phyloP scores from a whole-genome alignment of 2,888 invertebrate species.

The Scaptomyza tumidula region DNA sequence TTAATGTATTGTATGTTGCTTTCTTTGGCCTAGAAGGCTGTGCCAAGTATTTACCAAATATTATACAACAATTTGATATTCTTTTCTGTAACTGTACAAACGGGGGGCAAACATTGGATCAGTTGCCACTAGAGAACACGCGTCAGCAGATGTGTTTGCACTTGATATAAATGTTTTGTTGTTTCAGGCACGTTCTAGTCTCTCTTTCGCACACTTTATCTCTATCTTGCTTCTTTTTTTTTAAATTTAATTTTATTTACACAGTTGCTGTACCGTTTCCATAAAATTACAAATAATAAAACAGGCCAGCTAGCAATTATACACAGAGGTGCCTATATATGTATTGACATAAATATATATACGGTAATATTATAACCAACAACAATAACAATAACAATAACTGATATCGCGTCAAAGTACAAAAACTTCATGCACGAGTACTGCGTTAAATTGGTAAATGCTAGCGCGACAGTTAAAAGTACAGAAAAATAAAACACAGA shows the following conservation, averaged over 20 bases:
- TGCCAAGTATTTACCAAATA: conserved; percentile 40
- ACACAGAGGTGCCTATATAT: conserved; percentile 30
- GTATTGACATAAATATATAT: conserved; percentile 16
- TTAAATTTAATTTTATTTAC: conserved; percentile 69
- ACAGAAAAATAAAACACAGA: conserved; percentile 45
- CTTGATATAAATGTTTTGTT: conserved; percentile 54
- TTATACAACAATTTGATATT: conserved; percentile 60
- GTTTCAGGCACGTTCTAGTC: conserved; percentile 61
- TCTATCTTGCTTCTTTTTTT: conserved; percentile 17
- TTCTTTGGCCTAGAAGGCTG: not conserved
- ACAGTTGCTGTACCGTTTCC: conserved; percentile 75
- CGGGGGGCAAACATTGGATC: conserved; percentile 46
- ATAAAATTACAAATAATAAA: conserved; percentile 70
- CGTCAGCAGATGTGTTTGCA: conserved; percentile 71
- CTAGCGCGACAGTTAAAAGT: conserved; percentile 64
- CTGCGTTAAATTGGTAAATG: conserved; percentile 78
- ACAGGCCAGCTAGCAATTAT: conserved; percentile 62
- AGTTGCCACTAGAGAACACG: conserved; percentile 37
- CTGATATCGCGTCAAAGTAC: conserved; percentile 77
- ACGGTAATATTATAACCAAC: conserved; percentile 44
- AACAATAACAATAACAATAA: conserved; percentile 52
- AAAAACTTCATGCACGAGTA: conserved; percentile 76
- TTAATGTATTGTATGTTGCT: conserved; percentile 10
- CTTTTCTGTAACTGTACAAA: conserved; percentile 63
- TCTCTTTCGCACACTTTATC: conserved; percentile 2